phyloP scores from a whole-genome alignment of 2,888 invertebrate species.

The Achlya flavicornis region DNA sequence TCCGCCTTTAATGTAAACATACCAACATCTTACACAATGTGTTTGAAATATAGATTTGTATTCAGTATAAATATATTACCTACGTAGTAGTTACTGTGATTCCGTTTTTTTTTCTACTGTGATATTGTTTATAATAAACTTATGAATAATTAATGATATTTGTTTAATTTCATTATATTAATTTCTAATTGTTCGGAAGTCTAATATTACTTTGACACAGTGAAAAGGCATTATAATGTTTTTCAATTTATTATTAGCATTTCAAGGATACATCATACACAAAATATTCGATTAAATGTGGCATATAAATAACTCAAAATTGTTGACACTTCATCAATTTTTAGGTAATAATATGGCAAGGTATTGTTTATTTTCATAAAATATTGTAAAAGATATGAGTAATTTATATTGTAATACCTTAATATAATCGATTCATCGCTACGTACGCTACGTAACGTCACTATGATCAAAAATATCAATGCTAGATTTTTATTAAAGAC shows the following conservation, averaged over 20 bases:
- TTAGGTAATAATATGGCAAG: no score
- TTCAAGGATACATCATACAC: not conserved
- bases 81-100: not conserved
- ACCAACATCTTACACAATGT: constrained; percentile 61
- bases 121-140: constrained; percentile 18
- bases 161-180: constrained; percentile 30
- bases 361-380: no score
- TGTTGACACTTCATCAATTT: no score
- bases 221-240: constrained; percentile 57
- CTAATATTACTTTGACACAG: constrained; percentile 27
- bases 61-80: constrained; percentile 28
- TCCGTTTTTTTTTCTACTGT: not conserved
- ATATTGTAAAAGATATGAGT: no score
- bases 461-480: no score
- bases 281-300: not conserved
- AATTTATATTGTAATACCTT: no score
- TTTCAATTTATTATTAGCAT: constrained; percentile 48
- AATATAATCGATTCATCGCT: no score
- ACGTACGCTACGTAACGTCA: no score
- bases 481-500: no score
- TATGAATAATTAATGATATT: constrained; percentile 30
- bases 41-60: constrained; percentile 49
- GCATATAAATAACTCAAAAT: not conserved
- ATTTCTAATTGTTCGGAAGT: constrained; percentile 7
- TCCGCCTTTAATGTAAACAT: constrained; percentile 83